Evolutionary conservation across 1,140 invertebrate species (phyloP).

Genomic region (Drosophila setifemur): DNA sequence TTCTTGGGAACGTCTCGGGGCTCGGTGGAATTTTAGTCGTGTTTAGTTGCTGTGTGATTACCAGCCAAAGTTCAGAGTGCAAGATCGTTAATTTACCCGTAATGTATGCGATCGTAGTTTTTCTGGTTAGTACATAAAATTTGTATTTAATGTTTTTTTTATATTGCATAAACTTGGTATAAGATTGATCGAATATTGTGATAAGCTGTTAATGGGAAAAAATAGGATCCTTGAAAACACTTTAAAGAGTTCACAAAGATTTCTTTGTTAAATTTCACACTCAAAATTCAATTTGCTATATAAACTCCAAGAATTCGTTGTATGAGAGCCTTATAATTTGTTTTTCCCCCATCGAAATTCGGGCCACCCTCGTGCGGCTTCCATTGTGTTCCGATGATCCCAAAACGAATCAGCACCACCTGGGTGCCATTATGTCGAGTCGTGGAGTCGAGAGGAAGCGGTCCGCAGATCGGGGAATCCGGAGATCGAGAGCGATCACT

Average conservation of each 20-base stretch:
- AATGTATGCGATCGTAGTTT: not conserved
- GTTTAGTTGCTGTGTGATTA: slow-evolving; percentile 14
- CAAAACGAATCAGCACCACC: slow-evolving; percentile 9
- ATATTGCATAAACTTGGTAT: too few species aligned
- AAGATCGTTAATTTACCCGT: slow-evolving; percentile 19
- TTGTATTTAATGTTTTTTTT: too few species aligned
- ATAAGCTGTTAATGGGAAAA: too few species aligned
- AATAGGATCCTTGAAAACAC: too few species aligned
- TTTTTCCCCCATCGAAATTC: not conserved
- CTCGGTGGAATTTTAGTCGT: slow-evolving; percentile 30
- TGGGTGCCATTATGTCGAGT: slow-evolving; percentile 16
- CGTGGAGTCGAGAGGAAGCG: not conserved
- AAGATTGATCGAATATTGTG: too few species aligned
- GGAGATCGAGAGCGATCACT: slow-evolving; percentile 2
- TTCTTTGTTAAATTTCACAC: too few species aligned
- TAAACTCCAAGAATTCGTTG: too few species aligned
- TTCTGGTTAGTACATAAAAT: not conserved
- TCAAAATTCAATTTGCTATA: too few species aligned
- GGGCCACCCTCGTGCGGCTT: not conserved
- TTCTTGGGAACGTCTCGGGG: slow-evolving; percentile 24
- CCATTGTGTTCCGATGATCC: slow-evolving; percentile 10
- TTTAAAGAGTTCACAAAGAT: too few species aligned
- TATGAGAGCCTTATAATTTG: too few species aligned
- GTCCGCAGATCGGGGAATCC: not conserved
- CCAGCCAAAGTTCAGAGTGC: slow-evolving; percentile 30